Conservation (phyloP, 2,888 invertebrate species). For the Apamea monoglypha region DNA sequence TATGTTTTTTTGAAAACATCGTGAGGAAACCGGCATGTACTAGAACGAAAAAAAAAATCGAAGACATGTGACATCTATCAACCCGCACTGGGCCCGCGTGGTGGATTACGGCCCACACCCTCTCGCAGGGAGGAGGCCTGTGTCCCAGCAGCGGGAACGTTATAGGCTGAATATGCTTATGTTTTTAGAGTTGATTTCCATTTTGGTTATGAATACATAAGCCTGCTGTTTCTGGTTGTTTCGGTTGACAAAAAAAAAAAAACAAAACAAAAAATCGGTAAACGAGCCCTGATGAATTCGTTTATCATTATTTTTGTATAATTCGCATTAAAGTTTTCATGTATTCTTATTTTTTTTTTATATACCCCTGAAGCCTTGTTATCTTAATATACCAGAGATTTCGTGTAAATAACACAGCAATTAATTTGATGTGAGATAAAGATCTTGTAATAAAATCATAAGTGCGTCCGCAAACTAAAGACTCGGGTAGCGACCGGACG, state of each 20-base stretch:
- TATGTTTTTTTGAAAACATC: not conserved
- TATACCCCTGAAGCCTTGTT: slow-evolving; percentile 9
- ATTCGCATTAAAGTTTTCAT: not conserved
- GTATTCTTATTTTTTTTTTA: not conserved
- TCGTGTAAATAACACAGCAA: slow-evolving; percentile 44
- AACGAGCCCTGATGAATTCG: too few species aligned
- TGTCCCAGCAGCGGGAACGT: too few species aligned
- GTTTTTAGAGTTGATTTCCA: not conserved
- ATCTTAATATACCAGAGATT: slow-evolving; percentile 11
- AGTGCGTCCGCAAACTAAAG: slow-evolving; percentile 55
- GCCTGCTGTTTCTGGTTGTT: not conserved
- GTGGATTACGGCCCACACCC: too few species aligned
- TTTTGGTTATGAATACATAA: not conserved
- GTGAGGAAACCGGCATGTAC: too few species aligned
- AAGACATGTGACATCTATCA: too few species aligned
- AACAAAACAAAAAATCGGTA: too few species aligned
- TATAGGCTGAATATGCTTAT: too few species aligned
- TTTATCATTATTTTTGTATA: not conserved
- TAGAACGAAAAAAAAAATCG: too few species aligned
- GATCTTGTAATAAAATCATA: slow-evolving; percentile 50
- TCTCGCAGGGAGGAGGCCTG: too few species aligned
- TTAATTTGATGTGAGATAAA: slow-evolving; percentile 56
- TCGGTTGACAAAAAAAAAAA: not conserved
- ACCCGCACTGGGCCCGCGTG: too few species aligned
- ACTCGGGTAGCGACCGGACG: slow-evolving; percentile 40